Conservation (phyloP, 1,140 invertebrate species). For the Drosophila bipectinata region DNA sequence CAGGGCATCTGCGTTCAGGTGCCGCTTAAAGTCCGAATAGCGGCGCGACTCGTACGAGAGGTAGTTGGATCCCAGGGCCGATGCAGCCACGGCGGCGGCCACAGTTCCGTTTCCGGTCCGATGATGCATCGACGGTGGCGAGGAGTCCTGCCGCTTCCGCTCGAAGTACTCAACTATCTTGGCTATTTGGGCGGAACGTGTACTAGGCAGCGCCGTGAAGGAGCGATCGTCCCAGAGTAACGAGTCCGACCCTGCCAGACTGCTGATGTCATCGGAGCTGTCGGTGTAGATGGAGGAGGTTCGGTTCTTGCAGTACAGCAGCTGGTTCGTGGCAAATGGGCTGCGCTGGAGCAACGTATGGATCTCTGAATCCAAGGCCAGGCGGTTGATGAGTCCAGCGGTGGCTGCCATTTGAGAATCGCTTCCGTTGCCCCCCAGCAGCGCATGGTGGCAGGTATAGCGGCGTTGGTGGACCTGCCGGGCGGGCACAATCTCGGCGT, state of each 20-base stretch:
- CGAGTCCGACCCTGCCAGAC: constrained; percentile 89
- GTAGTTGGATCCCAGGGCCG: constrained; percentile 67
- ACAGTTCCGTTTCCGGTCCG: constrained; percentile 64
- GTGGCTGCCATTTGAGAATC: constrained; percentile 73
- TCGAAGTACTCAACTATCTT: constrained; percentile 96
- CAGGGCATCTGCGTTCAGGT: constrained; percentile 69
- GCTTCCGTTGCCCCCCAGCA: constrained; percentile 56
- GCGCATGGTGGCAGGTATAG: constrained; percentile 71
- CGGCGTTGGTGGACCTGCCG: constrained; percentile 63
- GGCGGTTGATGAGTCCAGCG: constrained; percentile 83
- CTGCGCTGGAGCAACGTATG: constrained; percentile 81
- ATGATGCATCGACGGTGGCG: constrained; percentile 70
- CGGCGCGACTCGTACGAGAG: constrained; percentile 71
- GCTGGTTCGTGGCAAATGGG: constrained; percentile 83
- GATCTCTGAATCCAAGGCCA: constrained; percentile 84
- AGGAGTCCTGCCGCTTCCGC: constrained; percentile 86
- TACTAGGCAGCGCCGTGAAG: constrained; percentile 84
- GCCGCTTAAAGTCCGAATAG: constrained; percentile 79
- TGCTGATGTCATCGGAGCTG: constrained; percentile 93
- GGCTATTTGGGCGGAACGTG: constrained; percentile 89
- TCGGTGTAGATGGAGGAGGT: constrained; percentile 94
- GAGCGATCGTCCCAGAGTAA: constrained; percentile 88
- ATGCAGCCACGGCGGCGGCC: constrained; percentile 73
- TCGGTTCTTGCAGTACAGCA: constrained; percentile 88
- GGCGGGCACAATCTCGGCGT: constrained; percentile 75